Conservation (phyloP, 2,888 invertebrate genomes). For the Iselma pallidipennis region DNA sequence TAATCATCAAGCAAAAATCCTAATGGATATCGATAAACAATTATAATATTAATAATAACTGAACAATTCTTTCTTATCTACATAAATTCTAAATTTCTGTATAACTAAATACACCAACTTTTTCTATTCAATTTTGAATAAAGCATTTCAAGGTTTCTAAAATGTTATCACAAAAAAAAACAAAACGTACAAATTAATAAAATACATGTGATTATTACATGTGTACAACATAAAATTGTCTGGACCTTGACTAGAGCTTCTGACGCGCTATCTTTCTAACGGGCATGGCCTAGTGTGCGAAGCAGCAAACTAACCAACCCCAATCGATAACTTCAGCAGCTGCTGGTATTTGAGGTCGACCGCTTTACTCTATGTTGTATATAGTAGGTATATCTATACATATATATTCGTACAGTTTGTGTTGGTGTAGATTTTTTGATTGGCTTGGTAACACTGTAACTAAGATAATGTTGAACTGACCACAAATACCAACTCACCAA, state of each 20-base stretch:
- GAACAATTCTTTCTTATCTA: no score
- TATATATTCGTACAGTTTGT: no score
- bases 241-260: background rate
- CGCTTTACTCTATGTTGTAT: background rate
- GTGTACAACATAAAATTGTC: background rate
- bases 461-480: background rate
- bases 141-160: no score
- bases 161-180: no score
- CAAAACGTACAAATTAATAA: no score
- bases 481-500: background rate
- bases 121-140: no score
- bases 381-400: background rate
- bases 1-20: background rate
- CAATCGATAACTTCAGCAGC: constrained; percentile 9
- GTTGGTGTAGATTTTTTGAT: background rate
- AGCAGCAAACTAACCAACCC: background rate
- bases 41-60: background rate
- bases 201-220: no score
- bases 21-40: background rate
- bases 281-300: constrained; percentile 3
- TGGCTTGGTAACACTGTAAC: background rate
- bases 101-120: no score
- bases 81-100: no score
- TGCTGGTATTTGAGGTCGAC: constrained; percentile 7
- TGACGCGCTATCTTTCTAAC: background rate